Evolutionary conservation across 2,113 vertebrate species (phyloP).

Genomic region (Felis catus): DNA sequence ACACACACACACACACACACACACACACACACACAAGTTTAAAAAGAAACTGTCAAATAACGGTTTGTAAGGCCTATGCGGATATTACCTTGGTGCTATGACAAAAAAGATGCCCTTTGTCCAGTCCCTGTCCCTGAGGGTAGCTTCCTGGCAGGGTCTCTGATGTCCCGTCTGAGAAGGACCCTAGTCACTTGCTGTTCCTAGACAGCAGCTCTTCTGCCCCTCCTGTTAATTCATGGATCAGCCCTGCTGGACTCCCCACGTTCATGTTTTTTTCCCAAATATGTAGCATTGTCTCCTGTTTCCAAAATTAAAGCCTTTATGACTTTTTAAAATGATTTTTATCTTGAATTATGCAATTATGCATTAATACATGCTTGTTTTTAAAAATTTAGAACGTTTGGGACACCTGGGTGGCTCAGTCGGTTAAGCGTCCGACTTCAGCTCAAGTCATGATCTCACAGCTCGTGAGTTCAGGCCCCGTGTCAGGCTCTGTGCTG

Average conservation of each 20-base stretch:
- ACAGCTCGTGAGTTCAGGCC: too few relatives aligned
- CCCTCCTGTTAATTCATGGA: rapidly evolving
- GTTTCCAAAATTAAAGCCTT: background rate
- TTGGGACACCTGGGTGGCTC: too few relatives aligned
- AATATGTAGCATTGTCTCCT: background rate
- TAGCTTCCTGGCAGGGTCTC: background rate
- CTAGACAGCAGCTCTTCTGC: background rate
- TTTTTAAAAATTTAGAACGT: background rate
- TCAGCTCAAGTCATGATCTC: too few relatives aligned
- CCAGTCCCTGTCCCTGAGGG: background rate
- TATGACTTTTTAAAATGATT: background rate
- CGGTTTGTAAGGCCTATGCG: background rate
- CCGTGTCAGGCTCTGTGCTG: too few relatives aligned
- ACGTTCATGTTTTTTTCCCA: background rate
- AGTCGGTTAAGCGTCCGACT: too few relatives aligned
- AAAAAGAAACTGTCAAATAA: background rate
- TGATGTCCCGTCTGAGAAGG: background rate
- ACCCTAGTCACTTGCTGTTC: background rate
- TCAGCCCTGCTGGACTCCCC: background rate
- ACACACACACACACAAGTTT: background rate
- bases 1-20: background rate
- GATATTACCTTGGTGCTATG: background rate
- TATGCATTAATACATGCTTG: background rate
- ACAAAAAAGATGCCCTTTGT: background rate
- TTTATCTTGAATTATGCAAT: constrained; percentile 36